Evolutionary conservation across 2,113 vertebrate species (phyloP).

Genomic region (Rostratula benghalensis): DNA sequence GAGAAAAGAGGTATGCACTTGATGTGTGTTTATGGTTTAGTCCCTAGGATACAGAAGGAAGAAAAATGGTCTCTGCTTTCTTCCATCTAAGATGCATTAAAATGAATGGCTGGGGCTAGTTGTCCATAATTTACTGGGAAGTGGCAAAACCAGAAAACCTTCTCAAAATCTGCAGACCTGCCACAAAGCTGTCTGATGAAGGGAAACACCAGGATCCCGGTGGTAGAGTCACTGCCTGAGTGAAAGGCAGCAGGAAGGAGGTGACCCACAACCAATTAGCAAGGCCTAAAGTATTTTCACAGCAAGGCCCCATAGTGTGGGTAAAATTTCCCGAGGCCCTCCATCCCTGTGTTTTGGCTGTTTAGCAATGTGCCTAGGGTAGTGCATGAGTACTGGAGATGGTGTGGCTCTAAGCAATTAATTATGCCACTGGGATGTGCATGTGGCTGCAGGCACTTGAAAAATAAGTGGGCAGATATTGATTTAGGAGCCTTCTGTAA

Average conservation of each 20-base stretch:
- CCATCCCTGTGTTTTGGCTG: neutral
- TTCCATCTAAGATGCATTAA: neutral
- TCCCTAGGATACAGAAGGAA: neutral
- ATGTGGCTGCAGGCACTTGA: neutral
- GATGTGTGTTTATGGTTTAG: conserved; percentile 10
- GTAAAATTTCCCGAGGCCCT: neutral
- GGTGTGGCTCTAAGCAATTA: neutral
- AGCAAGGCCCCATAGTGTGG: neutral
- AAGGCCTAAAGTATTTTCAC: neutral
- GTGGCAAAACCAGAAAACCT: neutral
- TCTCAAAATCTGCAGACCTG: neutral
- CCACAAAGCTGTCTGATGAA: neutral
- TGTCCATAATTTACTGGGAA: neutral
- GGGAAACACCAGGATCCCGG: neutral
- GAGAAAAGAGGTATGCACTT: neutral
- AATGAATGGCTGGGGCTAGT: neutral
- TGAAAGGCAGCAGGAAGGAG: fast-evolving
- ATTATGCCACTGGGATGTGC: neutral
- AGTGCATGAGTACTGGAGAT: too few species aligned
- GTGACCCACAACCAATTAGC: neutral
- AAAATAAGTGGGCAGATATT: neutral
- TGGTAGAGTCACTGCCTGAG: neutral
- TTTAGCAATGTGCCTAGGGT: neutral
- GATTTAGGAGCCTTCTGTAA: neutral
- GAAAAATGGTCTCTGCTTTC: neutral